These are phyloP conservation scores for Nematostella vectensis DNA, from an alignment of 92 coral and sea anemone genomes.

Conservation along the genomic window DNA sequence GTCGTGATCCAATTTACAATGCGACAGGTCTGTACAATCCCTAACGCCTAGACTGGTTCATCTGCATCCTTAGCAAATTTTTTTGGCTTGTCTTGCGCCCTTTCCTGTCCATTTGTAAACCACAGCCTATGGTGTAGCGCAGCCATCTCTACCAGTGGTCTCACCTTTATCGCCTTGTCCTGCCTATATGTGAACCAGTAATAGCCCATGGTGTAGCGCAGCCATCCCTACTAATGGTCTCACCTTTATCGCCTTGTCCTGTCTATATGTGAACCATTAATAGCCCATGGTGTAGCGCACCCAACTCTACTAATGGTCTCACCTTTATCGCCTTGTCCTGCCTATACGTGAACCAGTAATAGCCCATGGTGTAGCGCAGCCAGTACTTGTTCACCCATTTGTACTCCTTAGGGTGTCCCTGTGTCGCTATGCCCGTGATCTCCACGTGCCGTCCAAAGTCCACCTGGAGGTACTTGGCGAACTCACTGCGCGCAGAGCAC, in stretches of 20 bases:
- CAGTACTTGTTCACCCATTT: slow-evolving; percentile 52
- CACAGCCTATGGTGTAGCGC: too few species aligned
- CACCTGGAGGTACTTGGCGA: slow-evolving; percentile 52
- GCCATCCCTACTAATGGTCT: too few species aligned
- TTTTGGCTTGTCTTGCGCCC: too few species aligned
- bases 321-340: slow-evolving; percentile 54
- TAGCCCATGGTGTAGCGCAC: slow-evolving; percentile 50
- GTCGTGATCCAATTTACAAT: too few species aligned
- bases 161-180: slow-evolving; percentile 44
- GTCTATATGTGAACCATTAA: slow-evolving; percentile 51
- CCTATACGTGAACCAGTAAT: slow-evolving; percentile 49
- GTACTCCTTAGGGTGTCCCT: slow-evolving; percentile 70
- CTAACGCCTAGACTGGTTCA: too few species aligned
- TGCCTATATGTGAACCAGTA: slow-evolving; percentile 53
- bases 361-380: slow-evolving; percentile 50
- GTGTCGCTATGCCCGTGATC: slow-evolving; percentile 68
- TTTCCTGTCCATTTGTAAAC: too few species aligned
- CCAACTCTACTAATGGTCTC: too few species aligned
- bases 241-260: slow-evolving; percentile 46
- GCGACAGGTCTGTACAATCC: too few species aligned
- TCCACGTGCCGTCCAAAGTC: slow-evolving; percentile 55
- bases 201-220: slow-evolving; percentile 50
- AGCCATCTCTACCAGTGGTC: too few species aligned
- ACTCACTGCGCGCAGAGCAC: slow-evolving; percentile 78
- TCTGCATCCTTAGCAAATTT: too few species aligned